Evolutionary conservation across 2,797 vertebrate species (phyloP).

Genomic region (Gallinago nigripennis): DNA sequence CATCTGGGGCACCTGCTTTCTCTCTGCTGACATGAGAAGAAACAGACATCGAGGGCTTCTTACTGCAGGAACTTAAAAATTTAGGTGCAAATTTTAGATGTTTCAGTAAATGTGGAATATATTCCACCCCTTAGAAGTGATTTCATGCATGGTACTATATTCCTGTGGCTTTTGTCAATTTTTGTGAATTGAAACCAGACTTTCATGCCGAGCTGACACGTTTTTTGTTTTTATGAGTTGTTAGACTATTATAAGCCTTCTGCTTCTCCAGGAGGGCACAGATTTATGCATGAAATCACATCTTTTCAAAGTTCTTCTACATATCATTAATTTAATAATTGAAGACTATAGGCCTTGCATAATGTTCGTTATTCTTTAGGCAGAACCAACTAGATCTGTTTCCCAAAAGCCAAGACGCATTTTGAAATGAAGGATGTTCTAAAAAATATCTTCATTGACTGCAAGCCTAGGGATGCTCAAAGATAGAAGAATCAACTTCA

Average conservation of each 20-base stretch:
- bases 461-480: background rate
- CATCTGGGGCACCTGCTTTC: background rate
- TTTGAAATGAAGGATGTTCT: background rate
- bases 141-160: background rate
- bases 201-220: background rate
- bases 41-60: background rate
- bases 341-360: background rate
- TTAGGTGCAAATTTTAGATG: background rate
- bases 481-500: background rate
- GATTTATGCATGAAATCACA: background rate
- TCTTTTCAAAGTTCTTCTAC: constrained; percentile 21
- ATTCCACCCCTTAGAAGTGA: background rate
- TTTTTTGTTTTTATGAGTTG: background rate
- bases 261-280: background rate
- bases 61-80: background rate
- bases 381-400: background rate
- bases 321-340: constrained; percentile 1
- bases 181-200: constrained; percentile 33
- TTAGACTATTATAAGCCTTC: background rate
- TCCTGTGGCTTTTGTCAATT: constrained; percentile 25
- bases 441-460: background rate
- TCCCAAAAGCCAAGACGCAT: background rate
- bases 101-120: background rate
- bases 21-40: background rate
- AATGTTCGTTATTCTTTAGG: background rate